Base-by-base conservation (phyloP, 2,113 vertebrate genomes). In the Mormoops blainvillei region DNA sequence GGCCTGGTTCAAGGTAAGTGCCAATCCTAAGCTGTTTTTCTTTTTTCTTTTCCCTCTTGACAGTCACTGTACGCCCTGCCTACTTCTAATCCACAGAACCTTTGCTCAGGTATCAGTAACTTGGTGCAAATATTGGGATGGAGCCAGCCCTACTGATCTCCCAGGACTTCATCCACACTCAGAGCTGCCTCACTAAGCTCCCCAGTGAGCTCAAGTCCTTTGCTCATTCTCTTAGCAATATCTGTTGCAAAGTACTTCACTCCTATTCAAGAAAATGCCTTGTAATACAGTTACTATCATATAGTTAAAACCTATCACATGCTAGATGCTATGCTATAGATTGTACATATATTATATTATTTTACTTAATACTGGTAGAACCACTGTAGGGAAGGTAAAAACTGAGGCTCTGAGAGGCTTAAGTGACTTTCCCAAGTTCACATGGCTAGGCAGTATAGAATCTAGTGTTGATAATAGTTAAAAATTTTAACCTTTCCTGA, bases 1-100 rank as follows among this genome's bases (percentile, higher is more conserved):
- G 58, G 33, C 26, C 58, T 96, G 20, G 52, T 77, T 95, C 85
- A 97, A 97, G 88, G 77, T 95, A 71, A 97, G 36, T 78, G 67
- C 3, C 50, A 94, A 81, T n/a, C 19, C 26, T 90, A 71, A 54
- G 26, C 76, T 92, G 36, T 84, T 82, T 96, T 95, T 95, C 81
- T 78, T 90, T 92, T 63, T 77, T 31, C 24, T 85, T 94, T 96
- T 82, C 36, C 7, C 3, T 68, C 96, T 96, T 86, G 81, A 96
- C 67, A 92, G 50, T 81, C 68, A 93, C 38, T 33, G 45, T 88
- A 86, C 76, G 65, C 63, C 24, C 41, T 97, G 54, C 5, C 52
- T 92, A 13, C 87, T 96, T 85, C 38, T 43, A 81, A 84, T 58
- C 43, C 8, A 43, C 22, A 94, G 45, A 71, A 45, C 3, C 20